Percentiles rank a stretch among this genome's conserved stretches.
Evolutionary conservation across 1,140 invertebrate genomes (phyloP).

Genomic region (Coenobita brevimanus): DNA sequence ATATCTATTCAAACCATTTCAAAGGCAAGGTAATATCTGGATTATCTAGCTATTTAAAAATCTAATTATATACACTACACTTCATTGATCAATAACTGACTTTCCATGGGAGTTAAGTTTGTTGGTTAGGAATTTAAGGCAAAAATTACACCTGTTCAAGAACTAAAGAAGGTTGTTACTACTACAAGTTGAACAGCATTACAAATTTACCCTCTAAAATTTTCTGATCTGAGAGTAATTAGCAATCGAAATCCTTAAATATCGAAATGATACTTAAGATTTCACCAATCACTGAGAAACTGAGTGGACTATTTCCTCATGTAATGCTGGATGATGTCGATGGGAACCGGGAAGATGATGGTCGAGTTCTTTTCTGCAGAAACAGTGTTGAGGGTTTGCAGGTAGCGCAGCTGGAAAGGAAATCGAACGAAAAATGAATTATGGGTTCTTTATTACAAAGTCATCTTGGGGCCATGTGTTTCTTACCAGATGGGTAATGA

Average conservation of each 20-base stretch:
- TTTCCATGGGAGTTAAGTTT: constrained; percentile 15
- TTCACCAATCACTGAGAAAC: not conserved
- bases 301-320: constrained; percentile 43
- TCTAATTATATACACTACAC: constrained; percentile 38
- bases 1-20: constrained; percentile 37
- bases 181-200: too few species aligned
- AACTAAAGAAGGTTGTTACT: not conserved
- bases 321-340: constrained; percentile 82
- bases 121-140: constrained; percentile 38
- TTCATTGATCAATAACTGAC: constrained; percentile 18
- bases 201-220: too few species aligned
- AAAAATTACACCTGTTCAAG: constrained; percentile 35
- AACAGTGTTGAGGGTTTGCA: constrained; percentile 93
- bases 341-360: constrained; percentile 96
- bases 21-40: constrained; percentile 35
- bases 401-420: constrained; percentile 77
- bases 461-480: not conserved
- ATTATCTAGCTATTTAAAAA: constrained; percentile 42
- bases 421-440: constrained; percentile 16
- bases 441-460: not conserved
- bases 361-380: constrained; percentile 98
- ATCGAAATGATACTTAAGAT: not conserved
- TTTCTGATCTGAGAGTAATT: too few species aligned
- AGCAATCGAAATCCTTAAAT: not conserved
- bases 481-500: constrained; percentile 10